phyloP scores from a whole-genome alignment of 2,888 invertebrate genomes.

The Acleris literana region DNA sequence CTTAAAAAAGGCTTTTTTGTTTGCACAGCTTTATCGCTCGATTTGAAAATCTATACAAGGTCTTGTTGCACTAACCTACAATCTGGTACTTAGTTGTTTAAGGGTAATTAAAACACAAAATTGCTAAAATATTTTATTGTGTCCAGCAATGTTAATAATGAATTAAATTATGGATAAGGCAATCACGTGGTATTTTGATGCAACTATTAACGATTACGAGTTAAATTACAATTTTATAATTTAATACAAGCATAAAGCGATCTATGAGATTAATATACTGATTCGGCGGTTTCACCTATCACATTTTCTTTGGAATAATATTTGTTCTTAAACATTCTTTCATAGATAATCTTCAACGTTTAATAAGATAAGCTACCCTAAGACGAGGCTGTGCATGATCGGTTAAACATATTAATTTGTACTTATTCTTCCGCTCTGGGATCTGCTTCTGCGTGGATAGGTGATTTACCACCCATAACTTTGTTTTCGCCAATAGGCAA shows the following conservation, averaged over 20 bases:
- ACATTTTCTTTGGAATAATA: slow-evolving; percentile 78
- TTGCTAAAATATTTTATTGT: slow-evolving; percentile 81
- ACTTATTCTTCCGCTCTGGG: slow-evolving; percentile 23
- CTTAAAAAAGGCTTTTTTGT: no score
- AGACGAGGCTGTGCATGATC: slow-evolving; percentile 35
- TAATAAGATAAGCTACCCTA: slow-evolving; percentile 16
- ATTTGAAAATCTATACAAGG: no score
- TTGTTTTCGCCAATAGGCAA: slow-evolving; percentile 11
- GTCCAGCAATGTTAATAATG: slow-evolving; percentile 74
- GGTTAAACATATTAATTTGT: slow-evolving; percentile 27
- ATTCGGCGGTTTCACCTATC: slow-evolving; percentile 72
- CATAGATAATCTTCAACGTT: slow-evolving; percentile 21
- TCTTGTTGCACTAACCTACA: neutral
- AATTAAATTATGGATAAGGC: slow-evolving; percentile 80
- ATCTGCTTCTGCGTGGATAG: slow-evolving; percentile 12
- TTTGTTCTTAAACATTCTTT: slow-evolving; percentile 48
- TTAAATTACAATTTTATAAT: slow-evolving; percentile 67
- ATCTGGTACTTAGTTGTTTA: neutral
- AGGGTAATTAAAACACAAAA: slow-evolving; percentile 48
- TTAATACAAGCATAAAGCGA: slow-evolving; percentile 71
- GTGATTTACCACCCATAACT: slow-evolving; percentile 9
- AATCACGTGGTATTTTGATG: slow-evolving; percentile 77
- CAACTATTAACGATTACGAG: slow-evolving; percentile 71
- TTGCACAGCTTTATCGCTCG: no score
- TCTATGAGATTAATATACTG: slow-evolving; percentile 73